Evolutionary conservation across 1,140 invertebrate species (phyloP).

Genomic region (Aphelenchoides avenae): DNA sequence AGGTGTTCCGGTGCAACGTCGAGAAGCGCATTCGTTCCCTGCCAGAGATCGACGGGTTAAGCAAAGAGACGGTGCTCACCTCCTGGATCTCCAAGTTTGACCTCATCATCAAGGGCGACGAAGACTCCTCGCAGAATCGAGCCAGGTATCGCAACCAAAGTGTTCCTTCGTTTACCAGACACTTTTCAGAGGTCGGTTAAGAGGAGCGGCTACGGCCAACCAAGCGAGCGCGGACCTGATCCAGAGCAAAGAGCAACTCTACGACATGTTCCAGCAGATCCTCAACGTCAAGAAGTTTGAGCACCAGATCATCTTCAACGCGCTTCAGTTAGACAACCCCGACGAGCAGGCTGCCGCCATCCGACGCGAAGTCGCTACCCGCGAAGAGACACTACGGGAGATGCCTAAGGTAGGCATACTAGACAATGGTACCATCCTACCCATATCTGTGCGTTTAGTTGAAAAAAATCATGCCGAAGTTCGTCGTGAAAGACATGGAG

Average conservation of each 20-base stretch:
- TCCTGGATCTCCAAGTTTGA: constrained; percentile 99
- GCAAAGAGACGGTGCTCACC: constrained; percentile 86
- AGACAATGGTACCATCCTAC: background rate
- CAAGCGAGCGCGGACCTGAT: constrained; percentile 80
- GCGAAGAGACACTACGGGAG: constrained; percentile 89
- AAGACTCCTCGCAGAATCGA: constrained; percentile 52
- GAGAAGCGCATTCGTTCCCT: constrained; percentile 71
- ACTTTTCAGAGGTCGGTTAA: constrained; percentile 47
- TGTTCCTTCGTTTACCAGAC: no score
- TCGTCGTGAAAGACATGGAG: constrained; percentile 99
- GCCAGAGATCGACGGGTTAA: constrained; percentile 96
- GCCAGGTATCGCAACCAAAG: no score
- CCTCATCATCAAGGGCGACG: constrained; percentile 85
- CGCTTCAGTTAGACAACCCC: constrained; percentile 90
- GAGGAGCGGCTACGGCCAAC: constrained; percentile 66
- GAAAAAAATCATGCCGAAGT: constrained; percentile 93
- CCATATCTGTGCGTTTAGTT: constrained; percentile 67
- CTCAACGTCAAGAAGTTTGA: constrained; percentile 98
- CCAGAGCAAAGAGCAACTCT: constrained; percentile 90
- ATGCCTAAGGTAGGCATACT: constrained; percentile 77
- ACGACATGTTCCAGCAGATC: constrained; percentile 99
- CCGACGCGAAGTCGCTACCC: constrained; percentile 89
- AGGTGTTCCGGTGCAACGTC: constrained; percentile 63
- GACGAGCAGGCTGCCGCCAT: constrained; percentile 99
- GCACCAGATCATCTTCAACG: constrained; percentile 97